Base-by-base conservation (phyloP, 2,797 vertebrate species). In the Lateolabrax maculatus region DNA sequence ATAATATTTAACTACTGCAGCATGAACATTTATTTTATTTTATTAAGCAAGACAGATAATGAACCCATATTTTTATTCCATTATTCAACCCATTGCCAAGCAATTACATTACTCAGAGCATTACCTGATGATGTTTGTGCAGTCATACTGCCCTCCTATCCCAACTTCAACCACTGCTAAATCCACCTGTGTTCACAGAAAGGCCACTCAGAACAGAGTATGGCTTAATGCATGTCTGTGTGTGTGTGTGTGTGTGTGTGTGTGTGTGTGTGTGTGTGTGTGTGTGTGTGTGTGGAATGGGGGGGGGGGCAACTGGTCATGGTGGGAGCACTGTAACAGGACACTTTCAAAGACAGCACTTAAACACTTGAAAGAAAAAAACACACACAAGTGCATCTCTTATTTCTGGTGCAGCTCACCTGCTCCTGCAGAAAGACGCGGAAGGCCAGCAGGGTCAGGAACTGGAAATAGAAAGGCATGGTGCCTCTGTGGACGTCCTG, bases 391-490 rank as follows among this genome's bases (percentile, higher is more conserved):
- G 77, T 86, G 69, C 58, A 0, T 86, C 89, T 93, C 92, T 88
- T 84, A 78, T 93, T 94, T 90, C 92, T 87, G 74, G n/a, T 39
- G 58, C 4, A 9, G 0, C 57, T 74, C 77, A 97, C 96, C 94
- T 95, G 96, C 84, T 97, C 96, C 87, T 96, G 95, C 75, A 97
- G 93, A 86, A 97, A 97, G 56, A 97, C 90, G 0, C 97, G 96
- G 89, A 97, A 97, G 41, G 96, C 96, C 91, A 98, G 93, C 85
- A 97, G 94, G 0, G 97, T 98, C 78, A 97, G 95, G 90, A 97
- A 97, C 37, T 96, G 96, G 90, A 98, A 97, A 74, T 97, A 97
- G 0, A 96, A 89, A 0, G 96, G 96, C 96, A 97, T 96, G 71
- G 88, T 87, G 46, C 81, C 84, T 0, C 71, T 77, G 0, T 61